Evolutionary conservation across 1,140 invertebrate species (phyloP).

Genomic region (Dendroctonus ponderosae): DNA sequence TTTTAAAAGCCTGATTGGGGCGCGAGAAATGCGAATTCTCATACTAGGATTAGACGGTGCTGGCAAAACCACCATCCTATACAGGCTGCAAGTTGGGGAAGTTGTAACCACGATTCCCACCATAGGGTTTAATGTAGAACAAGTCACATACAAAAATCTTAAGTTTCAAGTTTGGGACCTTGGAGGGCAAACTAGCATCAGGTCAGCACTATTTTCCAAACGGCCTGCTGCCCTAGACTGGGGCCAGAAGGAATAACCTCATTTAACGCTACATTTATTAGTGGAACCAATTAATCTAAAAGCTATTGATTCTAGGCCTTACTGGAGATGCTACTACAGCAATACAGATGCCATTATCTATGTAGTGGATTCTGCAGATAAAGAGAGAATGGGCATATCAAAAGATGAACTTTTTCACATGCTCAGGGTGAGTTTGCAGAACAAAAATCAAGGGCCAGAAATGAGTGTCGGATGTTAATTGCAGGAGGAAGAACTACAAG

Average conservation of each 20-base stretch:
- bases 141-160: constrained; percentile 94
- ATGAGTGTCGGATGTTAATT: constrained; percentile 20
- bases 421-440: constrained; percentile 68
- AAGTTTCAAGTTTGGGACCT: constrained; percentile 99
- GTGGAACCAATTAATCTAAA: no score
- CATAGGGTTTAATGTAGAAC: constrained; percentile 97
- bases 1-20: constrained; percentile 88
- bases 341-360: constrained; percentile 99
- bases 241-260: background rate
- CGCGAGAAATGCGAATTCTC: constrained; percentile 95
- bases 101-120: constrained; percentile 99
- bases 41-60: constrained; percentile 97
- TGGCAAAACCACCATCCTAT: constrained; percentile 98
- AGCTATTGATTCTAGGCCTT: constrained; percentile 77
- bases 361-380: constrained; percentile 98
- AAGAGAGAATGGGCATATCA: constrained; percentile 97
- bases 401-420: constrained; percentile 98
- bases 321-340: constrained; percentile 99
- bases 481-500: constrained; percentile 95
- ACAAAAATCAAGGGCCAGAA: background rate
- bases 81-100: constrained; percentile 97
- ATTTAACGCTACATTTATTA: no score
- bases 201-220: constrained; percentile 44
- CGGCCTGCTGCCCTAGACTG: background rate
- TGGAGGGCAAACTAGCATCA: constrained; percentile 93